phyloP scores from a whole-genome alignment of 2,113 vertebrate species.

The Acrocephalus arundinaceus region DNA sequence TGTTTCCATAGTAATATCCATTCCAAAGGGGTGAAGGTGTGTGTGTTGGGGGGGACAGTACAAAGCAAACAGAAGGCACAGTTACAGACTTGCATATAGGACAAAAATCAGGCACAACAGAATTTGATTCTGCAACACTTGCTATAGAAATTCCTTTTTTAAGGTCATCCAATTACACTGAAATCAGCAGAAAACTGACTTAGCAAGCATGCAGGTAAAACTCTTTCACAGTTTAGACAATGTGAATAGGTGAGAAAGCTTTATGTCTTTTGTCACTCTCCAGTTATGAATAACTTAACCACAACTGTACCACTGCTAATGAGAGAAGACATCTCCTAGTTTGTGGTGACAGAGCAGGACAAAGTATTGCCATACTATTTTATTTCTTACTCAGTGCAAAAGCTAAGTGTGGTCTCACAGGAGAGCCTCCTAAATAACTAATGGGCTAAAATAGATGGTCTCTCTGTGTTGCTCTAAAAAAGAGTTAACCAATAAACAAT shows the following conservation, averaged over 20 bases:
- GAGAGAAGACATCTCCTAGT: not conserved
- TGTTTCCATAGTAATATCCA: conserved; percentile 67
- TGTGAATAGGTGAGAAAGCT: not conserved
- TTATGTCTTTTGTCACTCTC: not conserved
- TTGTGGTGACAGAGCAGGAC: not conserved
- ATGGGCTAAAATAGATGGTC: not conserved
- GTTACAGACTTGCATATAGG: conserved; percentile 20
- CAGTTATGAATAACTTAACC: not conserved
- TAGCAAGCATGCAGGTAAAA: not conserved
- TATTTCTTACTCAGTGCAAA: not conserved
- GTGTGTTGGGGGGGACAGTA: conserved; percentile 11
- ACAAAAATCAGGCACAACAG: conserved; percentile 31
- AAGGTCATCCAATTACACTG: not conserved
- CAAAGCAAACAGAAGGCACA: conserved; percentile 25
- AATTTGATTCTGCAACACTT: not conserved
- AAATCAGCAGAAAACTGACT: conserved; percentile 4
- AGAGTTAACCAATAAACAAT: not conserved
- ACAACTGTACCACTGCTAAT: not conserved
- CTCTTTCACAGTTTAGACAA: not conserved
- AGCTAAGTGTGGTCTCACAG: not conserved
- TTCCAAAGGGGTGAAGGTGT: conserved; percentile 59
- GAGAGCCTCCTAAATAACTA: not conserved
- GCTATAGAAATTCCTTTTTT: conserved; percentile 1
- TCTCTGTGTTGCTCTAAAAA: not conserved
- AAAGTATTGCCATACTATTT: not conserved